Evolutionary conservation across 2,888 invertebrate genomes (phyloP), one percentile per base, ranked within the genome.

Genomic region (Podotricha telesiphe): DNA sequence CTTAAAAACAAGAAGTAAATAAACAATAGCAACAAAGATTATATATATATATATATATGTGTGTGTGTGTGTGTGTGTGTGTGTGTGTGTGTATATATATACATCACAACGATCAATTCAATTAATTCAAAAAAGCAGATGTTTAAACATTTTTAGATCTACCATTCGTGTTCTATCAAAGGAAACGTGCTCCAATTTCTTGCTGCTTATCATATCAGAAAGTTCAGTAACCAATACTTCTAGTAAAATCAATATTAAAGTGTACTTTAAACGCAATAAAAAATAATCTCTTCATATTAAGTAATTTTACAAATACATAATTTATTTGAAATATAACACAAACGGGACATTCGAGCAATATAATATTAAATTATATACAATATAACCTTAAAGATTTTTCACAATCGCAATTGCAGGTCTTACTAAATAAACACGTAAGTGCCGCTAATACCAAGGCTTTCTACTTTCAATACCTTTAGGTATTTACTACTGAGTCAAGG

Each of bases 361-460:
- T 6, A 10, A 0, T 34, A 7, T 10, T 55, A 17, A 53, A 53
- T 34, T 55, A 55, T 47, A 56, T 6, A 58, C 37, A 37, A 6
- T 10, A 3, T 17, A 48, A 70, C 51, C 72, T 76, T 58, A 51
- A 42, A 82, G 82, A 86, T 82, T 85, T 86, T 86, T 83, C 79
- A 82, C 80, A 82, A 83, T 82, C 79, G 79, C 77, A 79, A 75
- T 78, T 81, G 75, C 79, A 78, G 77, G 76, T 79, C 81, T 84
- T 82, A 79, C 80, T 86, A 84, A 87, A 85, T 82, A 81, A 81
- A 78, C 82, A 83, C 81, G 81, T 82, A 83, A 80, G 80, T 83
- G 84, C 79, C 82, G 84, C 86, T 86, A 83, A 84, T 84, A 89
- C 86, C 91, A 92, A 92, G 91, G 92, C 81, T 88, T 89, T 87